phyloP scores from a whole-genome alignment of 2,797 vertebrate genomes.

The Odontamblyopus lacepedii region DNA sequence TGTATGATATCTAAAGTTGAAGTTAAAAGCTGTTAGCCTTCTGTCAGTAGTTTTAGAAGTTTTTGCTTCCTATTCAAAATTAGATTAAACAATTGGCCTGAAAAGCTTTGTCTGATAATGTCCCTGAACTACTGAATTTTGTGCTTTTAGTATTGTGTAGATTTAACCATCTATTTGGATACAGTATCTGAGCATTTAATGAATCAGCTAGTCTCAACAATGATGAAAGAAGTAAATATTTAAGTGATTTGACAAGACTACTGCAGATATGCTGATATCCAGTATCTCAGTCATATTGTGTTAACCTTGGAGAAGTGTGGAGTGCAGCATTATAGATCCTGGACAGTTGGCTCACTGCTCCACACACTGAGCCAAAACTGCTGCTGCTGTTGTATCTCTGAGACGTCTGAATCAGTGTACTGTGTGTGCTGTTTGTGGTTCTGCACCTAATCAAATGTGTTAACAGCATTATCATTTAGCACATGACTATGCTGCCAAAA shows the following conservation, averaged over 20 bases:
- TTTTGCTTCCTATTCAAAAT: no score
- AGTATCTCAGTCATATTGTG: not conserved
- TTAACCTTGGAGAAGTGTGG: conserved; percentile 33
- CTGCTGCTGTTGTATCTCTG: conserved; percentile 1
- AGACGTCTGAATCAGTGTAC: conserved; percentile 19
- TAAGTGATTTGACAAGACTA: conserved; percentile 9
- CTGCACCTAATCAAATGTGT: conserved; percentile 6
- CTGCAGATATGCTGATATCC: not conserved
- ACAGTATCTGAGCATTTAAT: no score
- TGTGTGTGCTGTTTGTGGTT: not conserved
- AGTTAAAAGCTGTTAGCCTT: no score
- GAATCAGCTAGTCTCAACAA: not conserved
- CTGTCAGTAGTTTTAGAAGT: no score
- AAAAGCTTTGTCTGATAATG: no score
- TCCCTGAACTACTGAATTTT: no score
- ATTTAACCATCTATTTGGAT: no score
- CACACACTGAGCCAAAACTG: conserved; percentile 23
- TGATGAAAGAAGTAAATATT: conserved; percentile 35
- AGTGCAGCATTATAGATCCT: conserved; percentile 8
- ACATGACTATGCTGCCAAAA: not conserved
- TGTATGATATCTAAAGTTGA: no score
- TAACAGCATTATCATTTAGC: not conserved
- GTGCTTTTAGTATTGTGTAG: no score
- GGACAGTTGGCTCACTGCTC: not conserved
- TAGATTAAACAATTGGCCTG: no score